These are phyloP conservation scores for Argya squamiceps DNA, from an alignment of 2,797 vertebrate genomes.

Conservation along the genomic window DNA sequence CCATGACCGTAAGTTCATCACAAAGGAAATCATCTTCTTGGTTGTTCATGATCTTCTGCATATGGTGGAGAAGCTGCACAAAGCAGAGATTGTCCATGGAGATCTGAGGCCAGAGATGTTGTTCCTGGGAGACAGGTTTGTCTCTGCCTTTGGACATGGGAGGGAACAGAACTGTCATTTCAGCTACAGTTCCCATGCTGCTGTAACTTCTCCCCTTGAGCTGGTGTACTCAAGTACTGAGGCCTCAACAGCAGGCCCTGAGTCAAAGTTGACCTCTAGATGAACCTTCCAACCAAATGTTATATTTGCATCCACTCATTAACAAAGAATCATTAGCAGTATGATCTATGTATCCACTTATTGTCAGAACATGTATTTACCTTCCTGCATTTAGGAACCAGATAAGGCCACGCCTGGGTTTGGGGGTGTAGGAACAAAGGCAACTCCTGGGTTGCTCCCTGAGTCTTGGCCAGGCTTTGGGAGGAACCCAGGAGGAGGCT, in stretches of 20 bases:
- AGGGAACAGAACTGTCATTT: not conserved
- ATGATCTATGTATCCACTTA: not conserved
- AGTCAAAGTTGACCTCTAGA: not conserved
- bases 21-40: conserved; percentile 62
- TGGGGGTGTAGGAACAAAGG: not conserved
- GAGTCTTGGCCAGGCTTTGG: not conserved
- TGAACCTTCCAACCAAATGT: not conserved
- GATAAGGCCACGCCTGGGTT: not conserved
- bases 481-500: not conserved
- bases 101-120: conserved; percentile 74
- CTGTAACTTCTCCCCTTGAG: not conserved
- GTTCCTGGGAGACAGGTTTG: conserved; percentile 79
- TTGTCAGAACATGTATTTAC: not conserved
- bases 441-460: not conserved
- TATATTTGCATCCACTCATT: not conserved
- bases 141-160: not conserved
- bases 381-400: not conserved
- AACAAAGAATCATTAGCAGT: not conserved
- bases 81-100: conserved; percentile 79
- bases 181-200: not conserved
- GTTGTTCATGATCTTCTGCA: conserved; percentile 73
- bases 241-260: not conserved
- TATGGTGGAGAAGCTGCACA: conserved; percentile 78
- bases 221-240: not conserved
- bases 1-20: conserved; percentile 36